A percentile compares a stretch with the other conserved stretches of the same genome.
Conservation (phyloP, 2,797 vertebrate genomes). For the Epinephelus coioides region DNA sequence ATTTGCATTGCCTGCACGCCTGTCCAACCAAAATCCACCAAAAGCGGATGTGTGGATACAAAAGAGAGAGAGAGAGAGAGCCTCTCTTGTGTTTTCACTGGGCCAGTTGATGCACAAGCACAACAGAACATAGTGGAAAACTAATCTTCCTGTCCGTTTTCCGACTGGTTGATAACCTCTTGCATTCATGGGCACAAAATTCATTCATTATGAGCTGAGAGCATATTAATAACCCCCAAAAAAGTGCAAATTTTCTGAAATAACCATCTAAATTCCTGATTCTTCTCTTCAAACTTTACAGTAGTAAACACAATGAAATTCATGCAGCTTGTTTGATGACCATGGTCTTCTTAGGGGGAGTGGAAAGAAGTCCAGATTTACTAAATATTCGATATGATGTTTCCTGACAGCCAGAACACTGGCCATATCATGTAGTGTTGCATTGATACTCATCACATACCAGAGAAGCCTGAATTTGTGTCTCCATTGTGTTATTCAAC, state of each 20-base stretch:
- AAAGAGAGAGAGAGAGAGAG: conserved; percentile 6
- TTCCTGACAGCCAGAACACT: neutral
- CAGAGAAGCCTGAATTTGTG: neutral
- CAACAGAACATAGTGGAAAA: conserved; percentile 12
- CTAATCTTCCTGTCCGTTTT: conserved; percentile 31
- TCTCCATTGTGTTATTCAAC: neutral
- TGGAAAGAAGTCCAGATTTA: neutral
- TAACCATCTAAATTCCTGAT: neutral
- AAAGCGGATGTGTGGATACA: conserved; percentile 38
- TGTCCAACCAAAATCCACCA: conserved; percentile 31
- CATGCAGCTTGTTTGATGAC: neutral
- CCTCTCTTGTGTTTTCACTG: conserved; percentile 26
- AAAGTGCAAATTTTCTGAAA: neutral
- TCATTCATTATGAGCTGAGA: neutral
- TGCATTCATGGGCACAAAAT: neutral
- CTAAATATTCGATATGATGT: neutral
- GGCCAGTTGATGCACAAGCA: conserved; percentile 21
- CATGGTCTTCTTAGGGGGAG: neutral
- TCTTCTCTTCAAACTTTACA: neutral
- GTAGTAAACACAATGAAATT: neutral
- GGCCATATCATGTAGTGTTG: neutral
- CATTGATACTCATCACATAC: neutral
- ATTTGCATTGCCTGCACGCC: conserved; percentile 27
- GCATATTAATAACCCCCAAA: neutral
- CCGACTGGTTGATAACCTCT: conserved; percentile 11